phyloP scores from a whole-genome alignment of 53 echinoderm and acorn worm species.

The Arbacia lixula region DNA sequence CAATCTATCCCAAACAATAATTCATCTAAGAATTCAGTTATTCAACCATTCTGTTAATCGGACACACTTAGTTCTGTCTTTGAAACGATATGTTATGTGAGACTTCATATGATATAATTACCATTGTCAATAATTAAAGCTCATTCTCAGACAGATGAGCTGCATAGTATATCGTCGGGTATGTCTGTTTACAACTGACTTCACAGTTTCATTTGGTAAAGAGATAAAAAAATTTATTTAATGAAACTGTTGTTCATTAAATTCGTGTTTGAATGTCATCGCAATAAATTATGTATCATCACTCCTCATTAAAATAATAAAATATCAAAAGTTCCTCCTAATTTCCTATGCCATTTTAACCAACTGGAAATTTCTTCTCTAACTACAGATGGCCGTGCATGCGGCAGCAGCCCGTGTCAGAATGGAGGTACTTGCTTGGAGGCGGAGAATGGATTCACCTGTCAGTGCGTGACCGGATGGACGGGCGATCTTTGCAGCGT shows the following conservation, averaged over 20 bases:
- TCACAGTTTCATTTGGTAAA: not conserved
- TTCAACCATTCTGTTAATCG: too few species aligned
- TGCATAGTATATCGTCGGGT: too few species aligned
- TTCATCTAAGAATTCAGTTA: too few species aligned
- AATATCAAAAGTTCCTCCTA: too few species aligned
- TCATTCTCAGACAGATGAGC: too few species aligned
- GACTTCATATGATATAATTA: too few species aligned
- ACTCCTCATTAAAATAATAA: not conserved
- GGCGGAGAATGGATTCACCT: not conserved
- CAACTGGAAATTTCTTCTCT: not conserved
- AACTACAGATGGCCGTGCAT: conserved; percentile 9
- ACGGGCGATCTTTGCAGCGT: not conserved
- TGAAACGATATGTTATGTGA: too few species aligned
- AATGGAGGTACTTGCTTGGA: conserved; percentile 29
- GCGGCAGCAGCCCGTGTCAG: not conserved
- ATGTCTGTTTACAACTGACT: too few species aligned
- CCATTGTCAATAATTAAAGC: too few species aligned
- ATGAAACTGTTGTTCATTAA: not conserved
- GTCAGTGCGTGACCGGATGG: conserved; percentile 21
- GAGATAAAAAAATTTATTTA: not conserved
- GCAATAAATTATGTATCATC: not conserved
- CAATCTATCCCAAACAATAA: too few species aligned
- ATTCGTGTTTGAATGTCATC: not conserved
- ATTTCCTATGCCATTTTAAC: not conserved
- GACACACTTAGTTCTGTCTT: too few species aligned